These are phyloP conservation scores for Tychaedon coryphoeus DNA, from an alignment of 2,113 vertebrate species.

Conservation along the genomic window DNA sequence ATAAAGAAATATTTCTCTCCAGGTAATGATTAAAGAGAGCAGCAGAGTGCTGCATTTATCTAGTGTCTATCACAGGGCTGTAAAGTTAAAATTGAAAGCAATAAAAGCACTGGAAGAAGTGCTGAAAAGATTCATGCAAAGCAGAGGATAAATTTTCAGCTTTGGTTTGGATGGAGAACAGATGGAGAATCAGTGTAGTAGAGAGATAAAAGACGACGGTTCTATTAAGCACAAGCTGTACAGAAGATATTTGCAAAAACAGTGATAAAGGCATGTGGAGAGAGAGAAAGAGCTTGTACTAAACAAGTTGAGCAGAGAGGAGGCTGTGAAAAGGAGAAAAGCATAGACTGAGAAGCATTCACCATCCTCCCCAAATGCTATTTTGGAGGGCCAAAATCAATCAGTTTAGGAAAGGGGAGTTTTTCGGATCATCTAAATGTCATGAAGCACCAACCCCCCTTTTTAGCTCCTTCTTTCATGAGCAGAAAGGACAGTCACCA, in stretches of 20 bases:
- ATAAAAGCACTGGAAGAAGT: neutral
- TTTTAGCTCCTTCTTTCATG: no score
- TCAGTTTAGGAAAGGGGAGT: neutral
- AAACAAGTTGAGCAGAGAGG: neutral
- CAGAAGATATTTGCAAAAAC: constrained; percentile 14
- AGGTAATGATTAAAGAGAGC: neutral
- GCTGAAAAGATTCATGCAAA: constrained; percentile 34
- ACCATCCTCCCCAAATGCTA: neutral
- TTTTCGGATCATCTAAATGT: neutral
- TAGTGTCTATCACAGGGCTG: neutral
- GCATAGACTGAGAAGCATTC: neutral
- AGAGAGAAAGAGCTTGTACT: neutral
- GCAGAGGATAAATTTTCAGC: constrained; percentile 20
- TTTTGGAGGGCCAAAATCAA: neutral
- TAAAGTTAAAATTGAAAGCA: constrained; percentile 8
- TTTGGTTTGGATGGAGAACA: constrained; percentile 48
- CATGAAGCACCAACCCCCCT: no score
- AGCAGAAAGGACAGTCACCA: no score
- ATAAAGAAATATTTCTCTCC: neutral
- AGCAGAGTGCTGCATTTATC: neutral
- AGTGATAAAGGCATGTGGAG: neutral
- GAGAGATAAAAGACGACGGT: neutral
- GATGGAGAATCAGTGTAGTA: constrained; percentile 36
- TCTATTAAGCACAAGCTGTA: constrained; percentile 60
- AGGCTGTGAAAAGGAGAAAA: constrained; percentile 9